phyloP scores from a whole-genome alignment of 1,140 invertebrate species.

The Dryas iulia region DNA sequence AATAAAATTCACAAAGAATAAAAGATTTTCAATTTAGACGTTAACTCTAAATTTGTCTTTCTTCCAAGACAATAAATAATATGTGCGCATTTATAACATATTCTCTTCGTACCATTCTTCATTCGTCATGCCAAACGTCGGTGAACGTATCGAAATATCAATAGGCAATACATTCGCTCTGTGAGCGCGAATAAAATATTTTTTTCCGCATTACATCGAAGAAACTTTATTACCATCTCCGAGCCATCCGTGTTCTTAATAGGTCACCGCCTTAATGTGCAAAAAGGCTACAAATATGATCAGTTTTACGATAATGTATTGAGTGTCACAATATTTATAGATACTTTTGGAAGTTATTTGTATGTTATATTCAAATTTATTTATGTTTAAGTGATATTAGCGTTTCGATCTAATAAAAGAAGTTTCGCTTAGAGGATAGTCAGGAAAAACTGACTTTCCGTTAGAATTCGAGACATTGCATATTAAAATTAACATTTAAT shows the following conservation, averaged over 20 bases:
- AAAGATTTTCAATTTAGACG: too few species aligned
- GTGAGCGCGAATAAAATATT: constrained; percentile 39
- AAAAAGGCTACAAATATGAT: constrained; percentile 7
- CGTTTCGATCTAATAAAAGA: too few species aligned
- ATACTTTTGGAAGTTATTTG: too few species aligned
- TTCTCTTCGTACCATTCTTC: constrained; percentile 6
- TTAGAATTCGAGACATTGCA: too few species aligned
- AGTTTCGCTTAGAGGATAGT: too few species aligned
- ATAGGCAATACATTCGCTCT: constrained; percentile 39
- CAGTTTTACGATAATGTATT: background rate
- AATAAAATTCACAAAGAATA: too few species aligned
- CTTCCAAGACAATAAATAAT: background rate
- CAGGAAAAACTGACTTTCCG: too few species aligned
- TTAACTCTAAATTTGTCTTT: background rate
- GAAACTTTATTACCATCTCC: constrained; percentile 42
- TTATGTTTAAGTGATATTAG: too few species aligned
- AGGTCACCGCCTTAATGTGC: constrained; percentile 15
- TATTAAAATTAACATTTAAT: too few species aligned
- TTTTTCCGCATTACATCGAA: constrained; percentile 36
- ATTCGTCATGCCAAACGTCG: constrained; percentile 27
- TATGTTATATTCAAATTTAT: too few species aligned
- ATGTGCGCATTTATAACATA: constrained; percentile 13
- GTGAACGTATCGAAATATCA: constrained; percentile 40
- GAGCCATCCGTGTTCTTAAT: constrained; percentile 17
- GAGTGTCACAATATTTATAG: background rate